Percentiles rank a stretch among this genome's conserved stretches.
Conservation (phyloP, 35 echinoderm and acorn worm genomes). For the Ophiothrix spiculata region DNA sequence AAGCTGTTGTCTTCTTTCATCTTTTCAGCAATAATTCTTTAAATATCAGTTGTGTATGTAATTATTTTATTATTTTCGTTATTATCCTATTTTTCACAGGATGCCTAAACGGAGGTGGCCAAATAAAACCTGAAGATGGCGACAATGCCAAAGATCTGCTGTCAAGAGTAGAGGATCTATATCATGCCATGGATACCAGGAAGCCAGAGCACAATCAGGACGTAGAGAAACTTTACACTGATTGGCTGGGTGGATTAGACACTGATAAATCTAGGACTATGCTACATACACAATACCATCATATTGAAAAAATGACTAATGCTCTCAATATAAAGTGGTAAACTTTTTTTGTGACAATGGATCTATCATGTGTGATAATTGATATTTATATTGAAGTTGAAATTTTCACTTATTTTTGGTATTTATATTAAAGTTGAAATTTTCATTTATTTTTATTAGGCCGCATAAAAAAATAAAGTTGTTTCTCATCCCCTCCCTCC, state of each 20-base stretch:
- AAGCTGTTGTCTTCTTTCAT: too few species aligned
- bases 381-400: too few species aligned
- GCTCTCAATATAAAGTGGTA: conserved; percentile 88
- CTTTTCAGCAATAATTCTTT: background rate
- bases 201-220: conserved; percentile 46
- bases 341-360: too few species aligned
- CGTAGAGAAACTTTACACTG: conserved; percentile 56
- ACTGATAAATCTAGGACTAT: conserved; percentile 58
- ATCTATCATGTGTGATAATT: too few species aligned
- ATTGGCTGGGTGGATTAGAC: conserved; percentile 82
- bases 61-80: background rate
- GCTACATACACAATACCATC: conserved; percentile 87
- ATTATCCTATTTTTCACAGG: conserved; percentile 55
- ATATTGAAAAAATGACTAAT: conserved; percentile 88
- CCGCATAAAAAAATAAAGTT: too few species aligned
- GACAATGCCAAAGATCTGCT: conserved; percentile 72
- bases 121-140: conserved; percentile 66
- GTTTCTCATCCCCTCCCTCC: too few species aligned
- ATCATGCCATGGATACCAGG: conserved; percentile 46
- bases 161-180: conserved; percentile 58
- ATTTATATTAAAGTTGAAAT: too few species aligned
- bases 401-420: too few species aligned
- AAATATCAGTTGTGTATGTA: background rate
- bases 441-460: too few species aligned
- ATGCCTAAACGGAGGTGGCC: conserved; percentile 93